Base-by-base conservation (phyloP, 2,113 vertebrate genomes). In the Melanerpes formicivorus region DNA sequence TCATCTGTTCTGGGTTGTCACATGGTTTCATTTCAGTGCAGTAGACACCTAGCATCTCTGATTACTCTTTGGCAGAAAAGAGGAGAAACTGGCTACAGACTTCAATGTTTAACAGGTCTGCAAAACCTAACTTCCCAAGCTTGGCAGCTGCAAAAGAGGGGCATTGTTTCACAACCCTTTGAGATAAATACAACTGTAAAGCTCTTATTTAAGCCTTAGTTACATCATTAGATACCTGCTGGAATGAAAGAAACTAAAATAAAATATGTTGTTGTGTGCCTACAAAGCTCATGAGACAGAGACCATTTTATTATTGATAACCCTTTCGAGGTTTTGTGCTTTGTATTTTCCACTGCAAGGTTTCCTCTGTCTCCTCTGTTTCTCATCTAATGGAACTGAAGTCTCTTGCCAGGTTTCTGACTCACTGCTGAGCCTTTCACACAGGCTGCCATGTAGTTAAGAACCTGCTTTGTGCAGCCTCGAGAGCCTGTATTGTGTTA, bases 381-480 rank as follows among this genome's bases (percentile, higher is more conserved):
- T 95, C 78, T 75, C 81, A 77, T 92, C 69, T 80, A 84, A 77
- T 76, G 63, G 71, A 96, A 84, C 84, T 52, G 66, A 89, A 92
- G 30, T 15, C 9, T 30, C 72, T 80, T 90, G 93, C 90, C 95
- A 95, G 91, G 92, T 92, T 89, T 92, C 80, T 92, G 95, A 90
- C 71, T 96, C 93, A 90, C 62, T 95, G 75, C 85, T 88, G 91
- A 90, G 93, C 62, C 52, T 90, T 91, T 96, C 91, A 84, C 77
- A 84, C 52, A 81, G 4, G 4, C 67, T 94, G 92, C 81, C 66
- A 82, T 89, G 76, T 54, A 90, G 67, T 85, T 95, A 93, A 95
- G 91, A 87, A 92, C 75, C 27, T 87, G 64, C 81, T 87, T 87
- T 96, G 89, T 96, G 15, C 69, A 91, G 91, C 75, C 92, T 90